Conservation (phyloP, 2,797 vertebrate genomes). For the Pantherophis alleghaniensis region DNA sequence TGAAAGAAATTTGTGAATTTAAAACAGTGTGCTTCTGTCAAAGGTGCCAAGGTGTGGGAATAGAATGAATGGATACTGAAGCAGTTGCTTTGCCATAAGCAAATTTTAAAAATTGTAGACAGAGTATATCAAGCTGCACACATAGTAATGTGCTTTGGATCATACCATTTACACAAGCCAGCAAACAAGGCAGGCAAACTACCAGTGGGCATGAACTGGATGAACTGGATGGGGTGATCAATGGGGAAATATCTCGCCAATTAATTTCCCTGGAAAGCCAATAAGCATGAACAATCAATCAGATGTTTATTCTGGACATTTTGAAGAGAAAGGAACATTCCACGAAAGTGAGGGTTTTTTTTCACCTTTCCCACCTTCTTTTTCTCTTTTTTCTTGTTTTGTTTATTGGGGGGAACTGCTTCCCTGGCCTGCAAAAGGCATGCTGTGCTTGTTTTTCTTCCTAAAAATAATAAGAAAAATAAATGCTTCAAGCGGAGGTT, state of each 20-base stretch:
- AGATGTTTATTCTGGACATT: not conserved
- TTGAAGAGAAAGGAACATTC: not conserved
- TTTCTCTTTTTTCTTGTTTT: not conserved
- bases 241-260: not conserved
- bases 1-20: not conserved
- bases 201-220: not conserved
- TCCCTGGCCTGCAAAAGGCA: not conserved
- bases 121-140: not conserved
- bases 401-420: not conserved
- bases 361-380: not conserved
- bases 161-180: not conserved
- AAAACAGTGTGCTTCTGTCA: not conserved
- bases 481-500: not conserved
- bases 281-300: not conserved
- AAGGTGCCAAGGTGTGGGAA: not conserved
- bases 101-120: not conserved
- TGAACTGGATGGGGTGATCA: not conserved
- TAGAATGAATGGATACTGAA: not conserved
- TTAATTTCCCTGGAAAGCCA: not conserved
- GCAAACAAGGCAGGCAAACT: not conserved
- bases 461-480: not conserved
- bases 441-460: not conserved
- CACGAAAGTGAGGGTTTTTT: not conserved
- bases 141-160: not conserved
- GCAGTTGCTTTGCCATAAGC: not conserved